These are phyloP conservation scores for Patella caerulea DNA, from an alignment of 2,888 invertebrate species.

Conservation along the genomic window DNA sequence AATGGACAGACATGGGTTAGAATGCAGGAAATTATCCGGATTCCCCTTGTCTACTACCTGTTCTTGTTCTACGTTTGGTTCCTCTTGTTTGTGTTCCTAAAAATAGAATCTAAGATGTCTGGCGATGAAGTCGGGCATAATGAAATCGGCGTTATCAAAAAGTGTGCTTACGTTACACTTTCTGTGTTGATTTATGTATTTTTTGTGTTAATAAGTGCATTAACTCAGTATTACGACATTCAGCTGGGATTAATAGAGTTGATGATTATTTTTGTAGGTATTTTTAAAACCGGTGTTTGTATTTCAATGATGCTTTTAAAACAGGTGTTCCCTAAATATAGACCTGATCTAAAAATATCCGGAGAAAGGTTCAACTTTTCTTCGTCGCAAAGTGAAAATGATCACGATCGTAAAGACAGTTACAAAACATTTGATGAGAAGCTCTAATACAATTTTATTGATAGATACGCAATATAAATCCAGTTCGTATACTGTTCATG, in stretches of 20 bases:
- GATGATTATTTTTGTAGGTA: constrained; percentile 13
- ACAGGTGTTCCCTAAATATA: neutral
- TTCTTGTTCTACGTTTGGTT: constrained; percentile 14
- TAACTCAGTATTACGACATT: constrained; percentile 1
- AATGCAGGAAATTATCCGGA: constrained; percentile 37
- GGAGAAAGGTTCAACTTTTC: no score
- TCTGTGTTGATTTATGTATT: neutral
- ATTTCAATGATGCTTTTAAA: neutral
- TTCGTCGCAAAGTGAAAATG: no score
- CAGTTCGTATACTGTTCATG: no score
- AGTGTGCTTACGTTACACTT: neutral
- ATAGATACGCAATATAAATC: no score
- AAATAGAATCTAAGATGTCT: constrained; percentile 11
- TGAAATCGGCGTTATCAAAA: no score
- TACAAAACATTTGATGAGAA: no score
- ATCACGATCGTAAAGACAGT: no score
- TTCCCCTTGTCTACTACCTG: constrained; percentile 33
- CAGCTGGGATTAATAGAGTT: neutral
- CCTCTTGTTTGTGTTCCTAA: constrained; percentile 13
- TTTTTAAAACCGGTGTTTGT: constrained; percentile 12
- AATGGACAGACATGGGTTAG: constrained; percentile 34
- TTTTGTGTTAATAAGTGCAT: constrained; percentile 8
- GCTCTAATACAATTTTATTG: no score
- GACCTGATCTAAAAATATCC: no score
- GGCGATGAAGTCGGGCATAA: neutral